These are phyloP conservation scores for Datnioides undecimradiatus DNA, from an alignment of 2,113 vertebrate genomes.

Conservation along the genomic window DNA sequence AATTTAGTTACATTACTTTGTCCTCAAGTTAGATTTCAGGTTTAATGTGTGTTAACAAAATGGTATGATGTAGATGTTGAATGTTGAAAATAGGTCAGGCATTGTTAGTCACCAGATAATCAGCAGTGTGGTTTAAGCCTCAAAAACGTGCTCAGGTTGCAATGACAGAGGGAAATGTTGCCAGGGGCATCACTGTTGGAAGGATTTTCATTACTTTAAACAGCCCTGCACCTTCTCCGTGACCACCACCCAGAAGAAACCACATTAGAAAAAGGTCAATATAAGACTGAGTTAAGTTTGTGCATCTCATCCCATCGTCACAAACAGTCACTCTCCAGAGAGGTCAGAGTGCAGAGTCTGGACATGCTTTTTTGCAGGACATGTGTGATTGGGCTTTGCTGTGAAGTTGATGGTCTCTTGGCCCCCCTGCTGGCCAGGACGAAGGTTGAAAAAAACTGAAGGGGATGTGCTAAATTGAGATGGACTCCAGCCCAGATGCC, in stretches of 20 bases:
- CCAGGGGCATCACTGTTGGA: background rate
- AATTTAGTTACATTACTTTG: background rate
- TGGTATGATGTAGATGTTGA: background rate
- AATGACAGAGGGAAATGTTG: background rate
- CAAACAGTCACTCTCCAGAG: background rate
- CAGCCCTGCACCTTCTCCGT: background rate
- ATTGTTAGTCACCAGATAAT: background rate
- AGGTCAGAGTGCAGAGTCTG: slow-evolving; percentile 25
- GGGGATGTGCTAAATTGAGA: slow-evolving; percentile 39
- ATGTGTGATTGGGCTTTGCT: background rate
- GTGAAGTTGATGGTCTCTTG: slow-evolving; percentile 8
- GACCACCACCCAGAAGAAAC: background rate
- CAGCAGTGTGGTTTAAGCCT: background rate
- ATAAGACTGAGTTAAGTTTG: background rate
- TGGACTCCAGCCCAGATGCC: slow-evolving; percentile 34
- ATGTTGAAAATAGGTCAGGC: background rate
- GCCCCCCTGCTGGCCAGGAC: background rate
- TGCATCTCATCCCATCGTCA: too few relatives aligned
- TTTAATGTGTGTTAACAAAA: background rate
- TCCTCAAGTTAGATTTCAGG: background rate
- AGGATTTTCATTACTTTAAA: slow-evolving; percentile 1
- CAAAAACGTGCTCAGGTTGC: background rate
- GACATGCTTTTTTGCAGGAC: slow-evolving; percentile 22
- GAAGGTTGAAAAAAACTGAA: slow-evolving; percentile 19
- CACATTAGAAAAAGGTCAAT: background rate